phyloP scores from a whole-genome alignment of 2,888 invertebrate genomes.

The Eupithecia vulgata region DNA sequence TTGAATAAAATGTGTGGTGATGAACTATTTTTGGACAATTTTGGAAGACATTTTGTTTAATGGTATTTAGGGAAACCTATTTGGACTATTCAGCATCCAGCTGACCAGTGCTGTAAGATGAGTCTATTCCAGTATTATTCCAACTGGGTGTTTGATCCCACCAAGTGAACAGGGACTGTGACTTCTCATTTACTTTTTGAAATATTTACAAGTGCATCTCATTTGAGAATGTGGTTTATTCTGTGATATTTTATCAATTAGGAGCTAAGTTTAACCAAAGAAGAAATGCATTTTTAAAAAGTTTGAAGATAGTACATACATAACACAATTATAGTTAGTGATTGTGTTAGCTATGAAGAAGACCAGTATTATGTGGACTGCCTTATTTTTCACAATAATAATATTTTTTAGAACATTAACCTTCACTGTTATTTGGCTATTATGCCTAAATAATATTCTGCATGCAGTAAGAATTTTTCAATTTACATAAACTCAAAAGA shows the following conservation, averaged over 20 bases:
- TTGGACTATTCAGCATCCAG: slow-evolving; percentile 24
- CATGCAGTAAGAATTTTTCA: not conserved
- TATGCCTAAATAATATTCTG: not conserved
- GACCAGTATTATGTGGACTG: slow-evolving; percentile 13
- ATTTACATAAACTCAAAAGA: not conserved
- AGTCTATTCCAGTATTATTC: slow-evolving; percentile 4
- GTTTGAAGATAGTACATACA: not conserved
- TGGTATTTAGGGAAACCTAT: slow-evolving; percentile 23
- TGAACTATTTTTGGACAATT: slow-evolving; percentile 64
- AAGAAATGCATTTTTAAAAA: slow-evolving; percentile 3
- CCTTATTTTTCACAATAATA: slow-evolving; percentile 17
- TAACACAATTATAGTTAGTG: slow-evolving; percentile 1
- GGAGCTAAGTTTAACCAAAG: slow-evolving; percentile 42
- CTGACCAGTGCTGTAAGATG: slow-evolving; percentile 22
- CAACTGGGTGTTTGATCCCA: slow-evolving; percentile 23
- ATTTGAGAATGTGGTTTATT: slow-evolving; percentile 52
- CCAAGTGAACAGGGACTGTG: slow-evolving; percentile 18
- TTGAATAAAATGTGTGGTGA: slow-evolving; percentile 76
- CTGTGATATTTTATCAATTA: slow-evolving; percentile 62
- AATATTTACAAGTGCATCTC: slow-evolving; percentile 45
- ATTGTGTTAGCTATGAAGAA: slow-evolving; percentile 9
- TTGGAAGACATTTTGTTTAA: slow-evolving; percentile 28
- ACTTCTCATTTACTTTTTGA: slow-evolving; percentile 11
- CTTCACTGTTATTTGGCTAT: not conserved
- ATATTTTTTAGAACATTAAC: not conserved